Base-by-base conservation (phyloP, 2,797 vertebrate genomes). In the Myotis planiceps region DNA sequence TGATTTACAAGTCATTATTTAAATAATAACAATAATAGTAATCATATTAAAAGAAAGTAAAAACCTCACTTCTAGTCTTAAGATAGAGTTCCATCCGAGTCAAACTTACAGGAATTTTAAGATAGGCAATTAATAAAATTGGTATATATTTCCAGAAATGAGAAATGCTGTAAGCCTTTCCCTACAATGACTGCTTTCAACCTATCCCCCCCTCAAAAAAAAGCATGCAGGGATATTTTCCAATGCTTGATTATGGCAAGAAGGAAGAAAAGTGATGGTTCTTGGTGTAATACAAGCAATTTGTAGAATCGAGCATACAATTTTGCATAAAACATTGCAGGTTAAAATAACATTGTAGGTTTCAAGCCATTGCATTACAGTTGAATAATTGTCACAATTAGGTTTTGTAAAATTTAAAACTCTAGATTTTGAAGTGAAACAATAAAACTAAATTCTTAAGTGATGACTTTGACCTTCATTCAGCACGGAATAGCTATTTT, bases 381-480 rank as follows among this genome's bases (percentile, higher is more conserved):
- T 99, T 99, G 98, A 98, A 95, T 97, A 98, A 95, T 74, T 98
- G 96, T 98, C 99, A 98, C 98, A 97, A 98, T 98, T 98, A 98
- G 96, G 97, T 98, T 98, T 98, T 98, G 98, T 98, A 99, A 98
- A 99, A 97, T 98, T 98, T 97, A 97, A 98, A 98, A 98, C 97
- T 97, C 96, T 95, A 98, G 98, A 97, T 98, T 98, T 98, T 97
- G 98, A 98, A 98, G 97, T 98, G 98, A 99, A 99, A 98, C 99
- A 98, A 98, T 96, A 98, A 99, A 99, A 98, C 98, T 99, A 99
- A 99, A 99, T 99, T 99, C 98, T 99, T 99, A 99, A 99, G 99
- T 98, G 99, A 99, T 99, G 99, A 99, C 98, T 98, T 99, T 92
- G 99, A 99, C 98, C 98, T 99, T 99, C 99, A 98, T 99, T 99